phyloP scores from a whole-genome alignment of 1,140 invertebrate species.

The Ruditapes philippinarum region DNA sequence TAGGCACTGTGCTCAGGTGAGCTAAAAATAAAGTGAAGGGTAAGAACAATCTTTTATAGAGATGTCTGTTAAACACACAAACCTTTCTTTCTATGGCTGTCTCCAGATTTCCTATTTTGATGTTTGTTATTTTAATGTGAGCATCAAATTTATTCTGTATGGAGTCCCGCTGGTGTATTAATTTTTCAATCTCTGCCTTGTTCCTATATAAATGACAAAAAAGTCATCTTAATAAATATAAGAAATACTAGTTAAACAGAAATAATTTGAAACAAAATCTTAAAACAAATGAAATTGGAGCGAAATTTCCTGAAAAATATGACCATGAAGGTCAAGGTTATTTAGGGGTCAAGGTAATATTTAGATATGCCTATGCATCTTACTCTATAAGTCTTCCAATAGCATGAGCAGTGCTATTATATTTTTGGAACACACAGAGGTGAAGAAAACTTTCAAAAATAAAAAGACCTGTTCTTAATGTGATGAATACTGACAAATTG shows the following conservation, averaged over 20 bases:
- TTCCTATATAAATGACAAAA: neutral
- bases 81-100: conserved; percentile 35
- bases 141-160: conserved; percentile 32
- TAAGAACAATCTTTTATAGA: too few species aligned
- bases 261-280: neutral
- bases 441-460: too few species aligned
- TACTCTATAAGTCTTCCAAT: too few species aligned
- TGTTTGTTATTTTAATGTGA: conserved; percentile 12
- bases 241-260: too few species aligned
- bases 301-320: neutral
- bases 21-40: too few species aligned
- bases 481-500: too few species aligned
- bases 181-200: conserved; percentile 21
- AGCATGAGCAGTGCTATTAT: too few species aligned
- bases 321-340: neutral
- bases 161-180: neutral
- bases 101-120: conserved; percentile 32
- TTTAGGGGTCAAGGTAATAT: too few species aligned
- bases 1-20: too few species aligned
- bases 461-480: too few species aligned
- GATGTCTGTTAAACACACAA: neutral
- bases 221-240: too few species aligned
- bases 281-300: neutral
- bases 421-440: too few species aligned
- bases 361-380: neutral